Percentiles rank a stretch among this genome's conserved stretches.
Evolutionary conservation across 2,797 vertebrate genomes (phyloP).

Genomic region (Pelodytes ibericus): DNA sequence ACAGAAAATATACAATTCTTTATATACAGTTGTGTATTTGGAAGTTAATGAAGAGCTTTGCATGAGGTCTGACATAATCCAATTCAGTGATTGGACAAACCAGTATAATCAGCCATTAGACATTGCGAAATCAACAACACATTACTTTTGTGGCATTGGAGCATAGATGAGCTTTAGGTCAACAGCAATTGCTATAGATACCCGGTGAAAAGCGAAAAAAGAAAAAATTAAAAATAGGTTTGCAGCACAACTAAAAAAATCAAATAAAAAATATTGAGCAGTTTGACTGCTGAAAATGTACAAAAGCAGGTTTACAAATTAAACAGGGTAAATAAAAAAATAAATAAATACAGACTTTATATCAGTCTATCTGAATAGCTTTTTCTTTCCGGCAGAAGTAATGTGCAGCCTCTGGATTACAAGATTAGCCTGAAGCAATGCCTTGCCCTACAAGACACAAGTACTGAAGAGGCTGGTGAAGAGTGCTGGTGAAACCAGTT

Average conservation of each 20-base stretch:
- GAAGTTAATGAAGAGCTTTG: conserved; percentile 29
- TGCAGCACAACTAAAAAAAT: conserved; percentile 42
- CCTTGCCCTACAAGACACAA: conserved; percentile 19
- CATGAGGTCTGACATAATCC: conserved; percentile 29
- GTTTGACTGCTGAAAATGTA: conserved; percentile 60
- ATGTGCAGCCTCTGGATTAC: conserved; percentile 22
- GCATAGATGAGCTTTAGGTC: conserved; percentile 11
- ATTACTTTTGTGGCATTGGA: background rate
- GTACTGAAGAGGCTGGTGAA: conserved; percentile 20
- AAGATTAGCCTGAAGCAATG: conserved; percentile 9
- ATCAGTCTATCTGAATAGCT: conserved; percentile 53
- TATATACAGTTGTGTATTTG: conserved; percentile 49
- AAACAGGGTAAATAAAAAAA: conserved; percentile 63
- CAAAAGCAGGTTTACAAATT: conserved; percentile 64
- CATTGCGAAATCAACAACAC: background rate
- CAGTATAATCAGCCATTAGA: conserved; percentile 5
- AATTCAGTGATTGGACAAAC: background rate
- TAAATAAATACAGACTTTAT: conserved; percentile 61
- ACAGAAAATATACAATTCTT: conserved; percentile 57
- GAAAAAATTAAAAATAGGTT: conserved; percentile 38
- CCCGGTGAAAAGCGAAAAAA: background rate
- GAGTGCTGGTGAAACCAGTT: conserved; percentile 19
- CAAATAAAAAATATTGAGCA: conserved; percentile 42
- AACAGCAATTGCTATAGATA: background rate
- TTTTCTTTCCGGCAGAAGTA: conserved; percentile 57